Percentiles rank a stretch among this genome's conserved stretches.
phyloP scores from a whole-genome alignment of 2,888 invertebrate genomes.

The Drosophila mettleri region DNA sequence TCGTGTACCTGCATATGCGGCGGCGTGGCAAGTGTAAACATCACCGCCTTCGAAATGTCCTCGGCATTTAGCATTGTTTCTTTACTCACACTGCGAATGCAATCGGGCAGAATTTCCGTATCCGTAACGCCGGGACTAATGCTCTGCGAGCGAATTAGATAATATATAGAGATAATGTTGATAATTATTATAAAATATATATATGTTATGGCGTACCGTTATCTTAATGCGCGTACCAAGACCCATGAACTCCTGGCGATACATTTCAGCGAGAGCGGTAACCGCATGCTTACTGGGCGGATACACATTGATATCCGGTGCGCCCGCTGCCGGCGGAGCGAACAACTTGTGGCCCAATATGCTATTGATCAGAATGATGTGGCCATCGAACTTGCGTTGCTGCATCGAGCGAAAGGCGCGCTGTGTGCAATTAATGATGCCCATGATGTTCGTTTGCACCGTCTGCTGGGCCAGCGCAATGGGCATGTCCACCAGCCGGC shows the following conservation, averaged over 20 bases:
- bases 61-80: constrained; percentile 66
- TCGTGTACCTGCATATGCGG: constrained; percentile 79
- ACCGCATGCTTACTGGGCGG: constrained; percentile 82
- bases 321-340: constrained; percentile 13
- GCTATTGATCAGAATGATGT: constrained; percentile 86
- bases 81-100: constrained; percentile 15
- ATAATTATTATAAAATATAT: not conserved
- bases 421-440: constrained; percentile 85
- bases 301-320: constrained; percentile 77
- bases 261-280: constrained; percentile 82
- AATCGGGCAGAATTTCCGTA: constrained; percentile 74
- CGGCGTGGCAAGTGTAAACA: constrained; percentile 76
- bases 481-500: constrained; percentile 68
- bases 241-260: constrained; percentile 82
- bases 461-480: constrained; percentile 64
- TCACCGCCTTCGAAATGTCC: constrained; percentile 78
- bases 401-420: constrained; percentile 86
- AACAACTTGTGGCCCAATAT: constrained; percentile 79
- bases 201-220: constrained; percentile 72
- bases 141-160: constrained; percentile 49
- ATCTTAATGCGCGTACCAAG: constrained; percentile 82
- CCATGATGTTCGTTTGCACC: constrained; percentile 86
- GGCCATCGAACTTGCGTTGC: constrained; percentile 85
- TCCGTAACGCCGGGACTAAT: constrained; percentile 80
- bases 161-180: not conserved